Conservation (phyloP, 1,140 invertebrate genomes). For the Mactra quadrangularis region DNA sequence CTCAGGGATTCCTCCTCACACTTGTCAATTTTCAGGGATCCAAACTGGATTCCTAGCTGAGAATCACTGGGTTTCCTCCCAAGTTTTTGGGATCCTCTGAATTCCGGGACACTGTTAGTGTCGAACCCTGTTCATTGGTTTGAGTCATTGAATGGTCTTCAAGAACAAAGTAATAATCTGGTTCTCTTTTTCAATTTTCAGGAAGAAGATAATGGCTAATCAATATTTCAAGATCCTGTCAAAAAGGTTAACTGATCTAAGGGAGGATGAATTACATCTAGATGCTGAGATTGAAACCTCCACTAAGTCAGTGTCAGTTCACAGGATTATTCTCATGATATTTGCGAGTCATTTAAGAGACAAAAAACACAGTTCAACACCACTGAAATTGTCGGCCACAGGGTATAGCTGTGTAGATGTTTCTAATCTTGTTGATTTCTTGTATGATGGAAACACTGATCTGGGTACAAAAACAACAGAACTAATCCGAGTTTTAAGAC, state of each 20-base stretch:
- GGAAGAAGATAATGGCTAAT: constrained; percentile 29
- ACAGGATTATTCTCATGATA: constrained; percentile 26
- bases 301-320: constrained; percentile 6
- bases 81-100: no score
- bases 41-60: no score
- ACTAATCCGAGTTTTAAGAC: constrained; percentile 26
- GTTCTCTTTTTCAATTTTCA: no score
- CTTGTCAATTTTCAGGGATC: no score
- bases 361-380: neutral
- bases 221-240: constrained; percentile 28
- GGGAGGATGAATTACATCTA: constrained; percentile 9
- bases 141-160: no score
- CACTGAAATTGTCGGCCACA: neutral
- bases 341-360: constrained; percentile 27
- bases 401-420: constrained; percentile 10
- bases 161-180: no score
- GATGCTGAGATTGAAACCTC: constrained; percentile 9
- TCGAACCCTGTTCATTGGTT: no score
- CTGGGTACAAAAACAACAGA: constrained; percentile 5
- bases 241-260: neutral
- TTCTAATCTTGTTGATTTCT: constrained; percentile 37
- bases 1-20: no score
- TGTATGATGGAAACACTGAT: constrained; percentile 38
- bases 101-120: no score
- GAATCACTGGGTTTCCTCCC: no score